Evolutionary conservation across 1,140 invertebrate genomes (phyloP), one percentile per base, ranked within the genome.

Genomic region (Drosophila auraria): DNA sequence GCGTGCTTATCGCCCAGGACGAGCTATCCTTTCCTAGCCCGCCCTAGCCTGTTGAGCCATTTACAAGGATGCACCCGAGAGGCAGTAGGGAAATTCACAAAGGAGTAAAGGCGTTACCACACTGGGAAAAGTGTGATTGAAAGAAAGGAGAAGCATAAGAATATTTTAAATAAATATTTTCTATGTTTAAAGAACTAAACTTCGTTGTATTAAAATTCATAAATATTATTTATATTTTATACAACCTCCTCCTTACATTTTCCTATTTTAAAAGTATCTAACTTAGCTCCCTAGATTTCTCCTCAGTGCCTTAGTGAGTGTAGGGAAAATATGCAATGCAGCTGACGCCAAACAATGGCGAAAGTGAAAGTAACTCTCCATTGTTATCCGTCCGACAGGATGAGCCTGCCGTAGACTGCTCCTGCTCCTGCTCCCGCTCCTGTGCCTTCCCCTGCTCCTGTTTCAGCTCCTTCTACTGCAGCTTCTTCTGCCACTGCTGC

Each of bases 311-410:
- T 0, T 50, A 45, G 60, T 20, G 53, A 73, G 71, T 59, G 69
- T 30, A 49, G 53, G 60, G 8, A 60, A 78, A 80, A 84, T 68
- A 74, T 81, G 78, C 60, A 81, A 54, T 78, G 75, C 70, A 82
- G 70, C 75, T 82, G 70, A 33, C 65, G 65, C 73, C 71, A 77
- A 72, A 80, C 70, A 87, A 86, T 64, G 64, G 66, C 7, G 57
- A 83, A 90, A 89, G 84, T 82, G 76, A 87, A 83, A 83, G 81
- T 83, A 83, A 84, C 78, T 81, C 84, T 81, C 77, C 78, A 89
- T 87, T 87, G 84, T 87, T 84, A 84, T 78, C 77, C 72, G 30
- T 30, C 54, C 73, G 44, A 50, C 72, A 69, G 75, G 75, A 70
- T 71, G 65, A 78, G 74, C 49, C 49, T 69, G 62, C 25, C 42